Percentiles rank a stretch among this genome's conserved stretches.
These are phyloP conservation scores for Melanophora roralis DNA, from an alignment of 2,888 invertebrate species.

Conservation along the genomic window DNA sequence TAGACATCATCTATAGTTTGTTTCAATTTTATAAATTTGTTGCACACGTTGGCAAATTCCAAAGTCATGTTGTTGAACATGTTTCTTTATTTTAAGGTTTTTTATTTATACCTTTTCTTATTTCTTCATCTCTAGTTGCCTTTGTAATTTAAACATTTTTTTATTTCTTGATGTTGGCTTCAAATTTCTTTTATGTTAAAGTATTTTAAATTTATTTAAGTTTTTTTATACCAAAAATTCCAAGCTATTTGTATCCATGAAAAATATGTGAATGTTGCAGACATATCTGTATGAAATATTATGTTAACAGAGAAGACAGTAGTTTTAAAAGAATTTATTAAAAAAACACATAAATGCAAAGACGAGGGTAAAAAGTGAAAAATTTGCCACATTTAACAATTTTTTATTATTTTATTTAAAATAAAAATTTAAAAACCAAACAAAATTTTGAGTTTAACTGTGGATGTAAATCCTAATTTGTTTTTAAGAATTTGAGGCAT, in stretches of 20 bases:
- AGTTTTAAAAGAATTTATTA: neutral
- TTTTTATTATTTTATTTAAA: no score
- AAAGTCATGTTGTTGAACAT: conserved; percentile 57
- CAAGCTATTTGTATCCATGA: neutral
- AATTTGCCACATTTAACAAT: no score
- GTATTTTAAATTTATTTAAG: neutral
- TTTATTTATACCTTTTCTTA: neutral
- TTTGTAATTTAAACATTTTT: conserved; percentile 39
- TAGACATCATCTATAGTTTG: conserved; percentile 31
- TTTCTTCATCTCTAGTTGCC: neutral
- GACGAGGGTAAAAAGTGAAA: no score
- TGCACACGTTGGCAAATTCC: conserved; percentile 57
- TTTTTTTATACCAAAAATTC: conserved; percentile 10
- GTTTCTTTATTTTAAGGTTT: conserved; percentile 12
- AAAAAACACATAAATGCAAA: no score
- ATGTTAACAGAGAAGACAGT: conserved; percentile 14
- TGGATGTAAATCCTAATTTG: no score
- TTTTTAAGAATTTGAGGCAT: no score
- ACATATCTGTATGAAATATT: conserved; percentile 27
- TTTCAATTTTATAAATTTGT: conserved; percentile 51
- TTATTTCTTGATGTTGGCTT: neutral
- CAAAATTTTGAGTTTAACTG: no score
- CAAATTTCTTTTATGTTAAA: conserved; percentile 1
- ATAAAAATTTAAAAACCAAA: no score
- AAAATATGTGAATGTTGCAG: conserved; percentile 24